Evolutionary conservation across 2,797 vertebrate genomes (phyloP).

Genomic region (Graptemys geographica): DNA sequence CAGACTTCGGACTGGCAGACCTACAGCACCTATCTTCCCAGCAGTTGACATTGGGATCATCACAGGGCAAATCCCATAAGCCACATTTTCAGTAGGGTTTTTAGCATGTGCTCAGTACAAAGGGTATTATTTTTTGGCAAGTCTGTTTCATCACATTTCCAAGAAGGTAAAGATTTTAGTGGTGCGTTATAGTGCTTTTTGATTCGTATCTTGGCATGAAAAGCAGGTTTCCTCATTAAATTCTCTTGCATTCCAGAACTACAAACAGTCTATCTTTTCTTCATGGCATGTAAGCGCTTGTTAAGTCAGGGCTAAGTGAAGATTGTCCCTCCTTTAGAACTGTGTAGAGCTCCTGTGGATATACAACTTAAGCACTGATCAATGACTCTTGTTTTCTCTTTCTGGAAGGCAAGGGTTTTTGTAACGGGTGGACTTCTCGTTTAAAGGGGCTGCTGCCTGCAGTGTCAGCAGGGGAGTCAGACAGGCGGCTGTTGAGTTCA

Average conservation of each 20-base stretch:
- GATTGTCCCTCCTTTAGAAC: slow-evolving; percentile 19
- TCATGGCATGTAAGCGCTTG: not conserved
- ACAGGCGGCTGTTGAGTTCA: slow-evolving; percentile 56
- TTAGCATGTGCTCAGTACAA: not conserved
- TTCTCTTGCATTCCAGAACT: not conserved
- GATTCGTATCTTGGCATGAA: not conserved
- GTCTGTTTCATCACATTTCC: slow-evolving; percentile 39
- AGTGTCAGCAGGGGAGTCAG: slow-evolving; percentile 55
- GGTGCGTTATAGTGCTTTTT: not conserved
- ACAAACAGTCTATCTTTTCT: not conserved
- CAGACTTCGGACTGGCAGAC: not conserved
- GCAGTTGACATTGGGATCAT: not conserved
- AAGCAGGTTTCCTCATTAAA: slow-evolving; percentile 6
- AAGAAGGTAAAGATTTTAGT: slow-evolving; percentile 49
- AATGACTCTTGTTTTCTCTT: slow-evolving; percentile 28
- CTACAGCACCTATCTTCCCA: not conserved
- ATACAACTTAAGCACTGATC: not conserved
- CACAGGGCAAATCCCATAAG: not conserved
- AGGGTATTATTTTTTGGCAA: not conserved
- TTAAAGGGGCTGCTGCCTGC: slow-evolving; percentile 62
- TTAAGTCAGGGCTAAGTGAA: slow-evolving; percentile 2
- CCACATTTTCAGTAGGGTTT: not conserved
- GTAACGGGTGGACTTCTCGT: slow-evolving; percentile 32
- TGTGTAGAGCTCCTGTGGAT: slow-evolving; percentile 33
- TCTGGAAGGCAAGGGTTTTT: slow-evolving; percentile 33